Conservation (phyloP, 1,140 invertebrate species). For the Pentalonia nigronervosa region DNA sequence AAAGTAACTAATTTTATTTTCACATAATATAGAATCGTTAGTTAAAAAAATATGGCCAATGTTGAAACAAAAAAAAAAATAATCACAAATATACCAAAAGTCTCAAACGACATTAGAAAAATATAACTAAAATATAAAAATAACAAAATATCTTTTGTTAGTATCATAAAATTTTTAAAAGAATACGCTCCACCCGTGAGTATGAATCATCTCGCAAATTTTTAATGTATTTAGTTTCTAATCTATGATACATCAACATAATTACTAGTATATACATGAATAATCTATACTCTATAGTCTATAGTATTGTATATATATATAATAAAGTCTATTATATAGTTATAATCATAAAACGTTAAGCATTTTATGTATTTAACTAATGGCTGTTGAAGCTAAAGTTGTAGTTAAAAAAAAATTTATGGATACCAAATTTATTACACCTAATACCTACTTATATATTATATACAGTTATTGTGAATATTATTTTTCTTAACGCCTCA, state of each 20-base stretch:
- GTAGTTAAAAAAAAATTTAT: not conserved
- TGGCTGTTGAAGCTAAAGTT: not conserved
- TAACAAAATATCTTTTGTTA: not conserved
- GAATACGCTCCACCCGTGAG: not conserved
- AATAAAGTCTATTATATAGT: too few species aligned
- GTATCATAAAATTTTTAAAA: not conserved
- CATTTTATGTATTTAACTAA: not conserved
- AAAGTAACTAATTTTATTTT: not conserved
- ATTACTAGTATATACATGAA: not conserved
- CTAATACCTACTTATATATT: too few species aligned
- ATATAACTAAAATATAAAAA: not conserved
- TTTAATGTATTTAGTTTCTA: not conserved
- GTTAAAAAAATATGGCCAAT: not conserved
- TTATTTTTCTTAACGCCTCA: not conserved
- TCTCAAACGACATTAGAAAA: not conserved
- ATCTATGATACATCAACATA: not conserved
- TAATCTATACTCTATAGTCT: too few species aligned
- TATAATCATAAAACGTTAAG: not conserved
- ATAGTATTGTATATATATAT: too few species aligned
- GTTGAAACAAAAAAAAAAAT: not conserved
- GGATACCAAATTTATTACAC: too few species aligned
- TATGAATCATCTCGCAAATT: not conserved
- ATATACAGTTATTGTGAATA: not conserved
- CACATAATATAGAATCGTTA: not conserved
- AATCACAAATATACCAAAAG: not conserved